Evolutionary conservation across 23 tunicate species (phyloP).

Genomic region (Ciona savignyi): DNA sequence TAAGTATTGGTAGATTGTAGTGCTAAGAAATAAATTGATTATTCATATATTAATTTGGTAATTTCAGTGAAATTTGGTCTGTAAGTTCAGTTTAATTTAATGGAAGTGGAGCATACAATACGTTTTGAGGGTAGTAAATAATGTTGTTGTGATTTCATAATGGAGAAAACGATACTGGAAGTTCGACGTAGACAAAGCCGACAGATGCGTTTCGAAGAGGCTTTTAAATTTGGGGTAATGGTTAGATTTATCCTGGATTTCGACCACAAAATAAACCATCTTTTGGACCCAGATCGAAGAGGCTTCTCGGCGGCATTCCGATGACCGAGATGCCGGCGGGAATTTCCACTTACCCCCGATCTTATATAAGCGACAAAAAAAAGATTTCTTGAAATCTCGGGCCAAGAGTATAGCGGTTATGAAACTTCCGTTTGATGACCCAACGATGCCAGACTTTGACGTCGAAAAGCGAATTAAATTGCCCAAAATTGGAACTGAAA

Average conservation of each 20-base stretch:
- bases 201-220: conserved; percentile 29
- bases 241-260: no score
- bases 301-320: conserved; percentile 29
- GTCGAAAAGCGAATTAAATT: conserved; percentile 3
- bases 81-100: no score
- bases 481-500: conserved; percentile 6
- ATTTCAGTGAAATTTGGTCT: no score
- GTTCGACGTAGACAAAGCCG: conserved; percentile 46
- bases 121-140: no score
- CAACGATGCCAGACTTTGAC: not conserved
- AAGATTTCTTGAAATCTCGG: not conserved
- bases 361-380: not conserved
- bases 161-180: no score
- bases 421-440: not conserved
- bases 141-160: no score
- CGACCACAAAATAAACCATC: no score
- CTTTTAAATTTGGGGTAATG: conserved; percentile 31
- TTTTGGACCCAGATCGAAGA: conserved; percentile 7
- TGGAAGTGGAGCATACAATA: no score
- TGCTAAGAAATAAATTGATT: no score
- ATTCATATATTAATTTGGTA: no score
- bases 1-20: no score
- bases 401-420: conserved; percentile 30
- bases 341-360: conserved; percentile 19
- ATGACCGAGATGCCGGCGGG: conserved; percentile 8